Base-by-base conservation (phyloP, 2,888 invertebrate species). In the Nomada fucata region DNA sequence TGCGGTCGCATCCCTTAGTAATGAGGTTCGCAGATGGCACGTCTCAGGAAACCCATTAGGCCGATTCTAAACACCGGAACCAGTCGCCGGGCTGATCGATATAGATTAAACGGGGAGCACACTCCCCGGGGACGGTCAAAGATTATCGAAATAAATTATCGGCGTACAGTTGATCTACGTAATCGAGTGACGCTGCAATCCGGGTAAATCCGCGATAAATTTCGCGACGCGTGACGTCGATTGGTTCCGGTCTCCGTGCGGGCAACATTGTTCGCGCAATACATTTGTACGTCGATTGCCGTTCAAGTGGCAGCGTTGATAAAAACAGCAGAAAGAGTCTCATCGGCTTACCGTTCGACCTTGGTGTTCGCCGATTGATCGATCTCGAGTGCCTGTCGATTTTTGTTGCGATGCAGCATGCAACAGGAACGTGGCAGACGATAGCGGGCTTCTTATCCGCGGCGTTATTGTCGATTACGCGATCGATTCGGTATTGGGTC, bases 1-100 rank as follows among this genome's bases (percentile, higher is more conserved):
- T 92, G 93, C 89, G 93, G 93, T 93, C 89, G 89, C 93, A 91
- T 93, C 91, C 91, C 92, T 92, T 91, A 90, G 90, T 93, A 93
- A 93, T 93, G 92, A 93, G 93, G 92, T 91, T 85, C 90, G 90
- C 92, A 92, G 93, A 92, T 93, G 93, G 89, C 90, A 91, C 91
- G 91, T 92, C 93, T 93, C 92, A 90, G 92, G 91, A 90, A 93
- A 92, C 88, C 92, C 91, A 92, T 93, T 92, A 92, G 90, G 87
- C 79, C 87, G 87, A 91, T 91, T 91, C 90, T 89, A 90, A 92
- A 91, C 89, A 89, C 88, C 86, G 70, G 67, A 79, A 76, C 79
- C 79, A 50, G 77, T 69, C 67, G 70, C 18, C 61, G 79, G 63
- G 70, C 69, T 68, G 82, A 84, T 88, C 86, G 81, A 79, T 88